Conservation (phyloP, 2,888 invertebrate genomes). For the Patella caerulea region DNA sequence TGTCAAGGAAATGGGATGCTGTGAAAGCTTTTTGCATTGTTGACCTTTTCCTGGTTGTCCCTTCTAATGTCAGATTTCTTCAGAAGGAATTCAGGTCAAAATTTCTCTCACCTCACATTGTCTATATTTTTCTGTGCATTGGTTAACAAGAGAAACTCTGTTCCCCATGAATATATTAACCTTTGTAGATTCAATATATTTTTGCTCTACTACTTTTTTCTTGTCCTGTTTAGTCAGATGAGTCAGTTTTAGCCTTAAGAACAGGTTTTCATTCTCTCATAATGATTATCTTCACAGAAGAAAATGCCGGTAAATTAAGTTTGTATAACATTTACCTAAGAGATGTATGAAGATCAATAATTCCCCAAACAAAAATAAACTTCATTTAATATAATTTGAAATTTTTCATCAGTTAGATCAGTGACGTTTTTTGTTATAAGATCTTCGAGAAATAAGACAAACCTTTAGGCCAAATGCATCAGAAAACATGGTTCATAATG, state of each 20-base stretch:
- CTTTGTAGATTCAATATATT: not conserved
- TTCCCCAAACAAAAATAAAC: no score
- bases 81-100: slow-evolving; percentile 9
- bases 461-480: slow-evolving; percentile 10
- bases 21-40: slow-evolving; percentile 10
- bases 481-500: not conserved
- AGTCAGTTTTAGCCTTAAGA: no score
- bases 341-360: no score
- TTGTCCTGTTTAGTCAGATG: no score
- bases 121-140: slow-evolving; percentile 5
- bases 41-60: slow-evolving; percentile 11
- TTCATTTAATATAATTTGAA: no score
- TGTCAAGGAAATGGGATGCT: slow-evolving; percentile 11
- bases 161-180: not conserved
- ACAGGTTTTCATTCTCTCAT: no score
- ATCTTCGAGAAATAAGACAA: not conserved
- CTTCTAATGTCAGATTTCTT: slow-evolving; percentile 11
- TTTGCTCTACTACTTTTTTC: no score
- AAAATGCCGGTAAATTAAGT: no score
- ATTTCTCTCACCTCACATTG: not conserved
- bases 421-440: no score
- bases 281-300: no score
- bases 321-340: no score
- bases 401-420: no score
- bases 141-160: not conserved